Percentiles rank a stretch among this genome's conserved stretches.
These are phyloP conservation scores for Cyprinodon diabolis DNA, from an alignment of 2,797 vertebrate species.

Conservation along the genomic window DNA sequence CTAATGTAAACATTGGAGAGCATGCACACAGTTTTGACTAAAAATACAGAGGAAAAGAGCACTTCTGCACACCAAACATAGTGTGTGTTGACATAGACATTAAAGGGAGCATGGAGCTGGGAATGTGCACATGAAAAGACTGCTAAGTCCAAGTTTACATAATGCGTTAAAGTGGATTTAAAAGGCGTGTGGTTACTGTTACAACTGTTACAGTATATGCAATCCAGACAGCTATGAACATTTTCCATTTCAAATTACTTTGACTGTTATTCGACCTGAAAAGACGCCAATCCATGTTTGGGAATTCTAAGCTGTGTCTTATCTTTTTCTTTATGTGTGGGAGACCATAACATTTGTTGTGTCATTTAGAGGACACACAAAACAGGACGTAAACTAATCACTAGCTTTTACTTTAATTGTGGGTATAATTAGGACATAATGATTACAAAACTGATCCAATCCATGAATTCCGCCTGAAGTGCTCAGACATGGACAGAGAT, in stretches of 20 bases:
- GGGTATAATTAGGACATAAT: slow-evolving; percentile 23
- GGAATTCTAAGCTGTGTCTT: background rate
- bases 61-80: background rate
- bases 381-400: slow-evolving; percentile 9
- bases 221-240: background rate
- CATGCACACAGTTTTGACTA: slow-evolving; percentile 27
- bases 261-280: slow-evolving; percentile 3
- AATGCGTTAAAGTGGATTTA: slow-evolving; percentile 4
- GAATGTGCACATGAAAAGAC: slow-evolving; percentile 17
- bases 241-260: slow-evolving; percentile 1
- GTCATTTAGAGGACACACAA: background rate
- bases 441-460: slow-evolving; percentile 31
- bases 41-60: slow-evolving; percentile 17
- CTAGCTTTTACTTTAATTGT: background rate
- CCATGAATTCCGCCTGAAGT: slow-evolving; percentile 25
- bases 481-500: slow-evolving; percentile 11
- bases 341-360: slow-evolving; percentile 5
- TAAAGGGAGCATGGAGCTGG: background rate
- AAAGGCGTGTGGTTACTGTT: background rate
- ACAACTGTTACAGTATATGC: background rate
- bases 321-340: background rate
- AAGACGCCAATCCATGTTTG: background rate
- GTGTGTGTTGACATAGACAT: slow-evolving; percentile 5
- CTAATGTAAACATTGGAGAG: slow-evolving; percentile 33
- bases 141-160: background rate